Conservation (phyloP, 2,797 vertebrate genomes). For the Clamator glandarius region DNA sequence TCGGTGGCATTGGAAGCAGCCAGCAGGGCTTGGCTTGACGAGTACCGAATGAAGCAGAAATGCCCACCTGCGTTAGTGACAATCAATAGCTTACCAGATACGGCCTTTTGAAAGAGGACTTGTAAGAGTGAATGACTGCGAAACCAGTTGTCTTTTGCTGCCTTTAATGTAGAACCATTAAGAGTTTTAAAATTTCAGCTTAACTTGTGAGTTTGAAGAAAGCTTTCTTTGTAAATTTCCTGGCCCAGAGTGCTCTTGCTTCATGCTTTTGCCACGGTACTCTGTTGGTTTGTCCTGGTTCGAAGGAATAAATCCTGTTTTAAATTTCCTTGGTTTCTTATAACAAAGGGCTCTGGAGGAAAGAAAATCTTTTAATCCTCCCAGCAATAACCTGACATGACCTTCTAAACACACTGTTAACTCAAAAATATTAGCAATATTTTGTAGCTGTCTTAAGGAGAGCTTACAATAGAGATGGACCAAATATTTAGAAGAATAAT, state of each 20-base stretch:
- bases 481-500: conserved; percentile 10
- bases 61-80: neutral
- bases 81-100: neutral
- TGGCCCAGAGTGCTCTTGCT: conserved; percentile 71
- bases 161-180: conserved; percentile 22
- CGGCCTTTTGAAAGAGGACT: conserved; percentile 5
- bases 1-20: neutral
- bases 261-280: conserved; percentile 59
- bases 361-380: conserved; percentile 77
- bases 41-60: neutral
- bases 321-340: conserved; percentile 77
- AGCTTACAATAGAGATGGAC: conserved; percentile 39
- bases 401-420: conserved; percentile 68
- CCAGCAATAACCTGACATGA: conserved; percentile 75
- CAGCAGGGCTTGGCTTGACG: neutral
- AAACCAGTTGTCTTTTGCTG: conserved; percentile 64
- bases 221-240: conserved; percentile 69
- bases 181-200: conserved; percentile 69
- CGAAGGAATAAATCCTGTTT: conserved; percentile 81
- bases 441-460: conserved; percentile 56
- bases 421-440: conserved; percentile 66
- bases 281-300: conserved; percentile 68
- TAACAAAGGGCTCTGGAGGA: conserved; percentile 72
- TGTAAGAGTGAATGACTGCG: conserved; percentile 1
- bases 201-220: conserved; percentile 70